These are phyloP conservation scores for Cynocephalus volans DNA, from an alignment of 2,113 vertebrate species.

Conservation along the genomic window DNA sequence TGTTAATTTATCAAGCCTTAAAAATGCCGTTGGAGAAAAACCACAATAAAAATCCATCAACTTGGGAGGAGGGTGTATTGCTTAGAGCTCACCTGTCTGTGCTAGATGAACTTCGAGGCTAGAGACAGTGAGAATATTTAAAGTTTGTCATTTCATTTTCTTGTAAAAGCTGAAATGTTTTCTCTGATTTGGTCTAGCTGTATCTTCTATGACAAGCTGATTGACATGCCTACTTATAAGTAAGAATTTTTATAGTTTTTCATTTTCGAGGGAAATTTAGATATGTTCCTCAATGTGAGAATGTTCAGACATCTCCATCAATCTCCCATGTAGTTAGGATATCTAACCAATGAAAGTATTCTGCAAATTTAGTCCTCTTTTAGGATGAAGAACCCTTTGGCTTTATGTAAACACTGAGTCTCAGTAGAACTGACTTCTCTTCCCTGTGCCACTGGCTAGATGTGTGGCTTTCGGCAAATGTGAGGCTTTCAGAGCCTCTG, in stretches of 20 bases:
- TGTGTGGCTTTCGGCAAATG: not conserved
- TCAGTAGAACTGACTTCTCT: not conserved
- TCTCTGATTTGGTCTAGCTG: not conserved
- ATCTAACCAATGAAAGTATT: not conserved
- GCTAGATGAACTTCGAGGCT: not conserved
- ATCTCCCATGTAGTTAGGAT: not conserved
- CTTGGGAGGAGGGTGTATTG: conserved; percentile 29
- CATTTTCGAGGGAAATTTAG: conserved; percentile 69
- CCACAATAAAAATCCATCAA: conserved; percentile 59
- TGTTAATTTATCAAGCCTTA: conserved; percentile 61
- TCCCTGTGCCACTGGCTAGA: not conserved
- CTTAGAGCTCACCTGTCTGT: conserved; percentile 35
- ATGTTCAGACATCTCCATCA: not conserved
- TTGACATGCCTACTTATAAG: conserved; percentile 40
- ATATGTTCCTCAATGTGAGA: not conserved
- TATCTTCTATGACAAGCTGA: conserved; percentile 39
- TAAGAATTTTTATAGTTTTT: conserved; percentile 63
- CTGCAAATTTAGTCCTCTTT: not conserved
- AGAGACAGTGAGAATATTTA: not conserved
- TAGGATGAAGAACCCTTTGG: not conserved
- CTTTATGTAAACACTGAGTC: not conserved
- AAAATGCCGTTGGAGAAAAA: conserved; percentile 59
- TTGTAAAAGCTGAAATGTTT: not conserved
- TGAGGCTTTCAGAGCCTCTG: no score
- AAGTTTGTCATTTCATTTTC: conserved; percentile 35